A percentile compares a stretch with the other conserved stretches of the same genome.
Conservation (phyloP, 1,140 invertebrate species). For the Tachypleus tridentatus region DNA sequence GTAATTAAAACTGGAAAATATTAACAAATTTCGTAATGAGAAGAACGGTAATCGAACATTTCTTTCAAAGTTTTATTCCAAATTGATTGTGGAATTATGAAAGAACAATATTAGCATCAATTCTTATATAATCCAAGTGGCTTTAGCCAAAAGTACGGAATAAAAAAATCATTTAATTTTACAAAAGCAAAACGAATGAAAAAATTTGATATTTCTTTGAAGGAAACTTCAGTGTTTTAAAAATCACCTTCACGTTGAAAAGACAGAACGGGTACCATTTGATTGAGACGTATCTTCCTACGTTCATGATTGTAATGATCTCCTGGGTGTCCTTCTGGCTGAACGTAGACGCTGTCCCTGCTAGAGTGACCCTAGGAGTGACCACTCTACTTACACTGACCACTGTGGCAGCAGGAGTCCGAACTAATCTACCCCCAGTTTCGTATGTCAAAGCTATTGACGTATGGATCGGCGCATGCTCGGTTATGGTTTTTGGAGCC, state of each 20-base stretch:
- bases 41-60: no score
- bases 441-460: constrained; percentile 24
- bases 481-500: constrained; percentile 32
- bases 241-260: constrained; percentile 22
- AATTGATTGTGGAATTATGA: no score
- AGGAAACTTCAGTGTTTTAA: constrained; percentile 24
- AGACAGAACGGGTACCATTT: constrained; percentile 56
- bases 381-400: constrained; percentile 32
- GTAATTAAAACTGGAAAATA: no score
- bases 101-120: no score
- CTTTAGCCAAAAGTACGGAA: no score
- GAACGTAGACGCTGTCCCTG: constrained; percentile 73
- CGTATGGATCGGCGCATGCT: constrained; percentile 31
- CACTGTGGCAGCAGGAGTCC: constrained; percentile 28
- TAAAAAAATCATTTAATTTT: no score
- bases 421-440: constrained; percentile 29
- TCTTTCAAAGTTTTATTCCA: no score
- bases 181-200: no score
- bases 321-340: constrained; percentile 87
- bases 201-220: neutral
- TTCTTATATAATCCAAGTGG: no score
- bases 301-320: constrained; percentile 71
- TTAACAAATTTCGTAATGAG: no score
- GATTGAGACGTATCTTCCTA: constrained; percentile 80
- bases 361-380: constrained; percentile 29